Percentiles rank a stretch among this genome's conserved stretches.
Evolutionary conservation across 2,888 invertebrate species (phyloP).

Genomic region (Melikaiella ostensackeni): DNA sequence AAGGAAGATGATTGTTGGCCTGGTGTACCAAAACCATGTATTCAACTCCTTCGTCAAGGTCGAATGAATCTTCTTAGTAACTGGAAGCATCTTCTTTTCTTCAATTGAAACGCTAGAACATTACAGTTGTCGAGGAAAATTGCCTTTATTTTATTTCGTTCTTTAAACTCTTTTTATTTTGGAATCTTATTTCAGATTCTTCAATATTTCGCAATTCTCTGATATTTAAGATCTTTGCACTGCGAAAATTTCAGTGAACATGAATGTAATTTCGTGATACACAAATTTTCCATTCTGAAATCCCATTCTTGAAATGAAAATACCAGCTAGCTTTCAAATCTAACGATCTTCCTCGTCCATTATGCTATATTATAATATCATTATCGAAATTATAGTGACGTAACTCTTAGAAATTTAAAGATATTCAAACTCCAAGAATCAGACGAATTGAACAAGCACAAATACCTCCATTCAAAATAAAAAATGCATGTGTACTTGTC

Average conservation of each 20-base stretch:
- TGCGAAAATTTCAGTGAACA: background rate
- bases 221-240: background rate
- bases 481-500: too few relatives aligned
- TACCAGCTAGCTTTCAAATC: background rate
- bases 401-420: too few relatives aligned
- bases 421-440: too few relatives aligned
- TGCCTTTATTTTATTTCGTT: too few relatives aligned
- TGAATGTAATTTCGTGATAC: background rate
- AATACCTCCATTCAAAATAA: too few relatives aligned
- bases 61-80: background rate
- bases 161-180: background rate
- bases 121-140: background rate
- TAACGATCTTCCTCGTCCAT: background rate
- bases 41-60: slow-evolving; percentile 2
- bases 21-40: slow-evolving; percentile 1
- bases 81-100: background rate
- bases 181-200: background rate
- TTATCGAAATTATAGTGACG: background rate
- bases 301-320: background rate
- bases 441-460: too few relatives aligned
- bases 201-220: background rate
- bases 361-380: background rate
- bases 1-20: background rate
- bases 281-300: too few relatives aligned
- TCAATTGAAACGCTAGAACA: background rate